These are phyloP conservation scores for Clarias laeviceps DNA, from an alignment of 2,797 vertebrate species.

Conservation along the genomic window DNA sequence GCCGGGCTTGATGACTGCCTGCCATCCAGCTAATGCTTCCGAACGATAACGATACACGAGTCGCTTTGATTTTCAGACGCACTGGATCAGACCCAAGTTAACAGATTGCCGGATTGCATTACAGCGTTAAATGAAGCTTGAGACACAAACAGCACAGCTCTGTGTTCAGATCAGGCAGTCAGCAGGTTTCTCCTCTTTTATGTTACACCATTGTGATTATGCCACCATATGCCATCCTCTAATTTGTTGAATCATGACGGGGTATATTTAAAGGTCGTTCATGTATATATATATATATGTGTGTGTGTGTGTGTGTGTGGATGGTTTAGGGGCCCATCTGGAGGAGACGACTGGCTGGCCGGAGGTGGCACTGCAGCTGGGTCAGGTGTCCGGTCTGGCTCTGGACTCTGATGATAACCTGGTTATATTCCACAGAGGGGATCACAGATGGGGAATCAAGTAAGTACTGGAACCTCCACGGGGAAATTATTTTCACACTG, in stretches of 20 bases:
- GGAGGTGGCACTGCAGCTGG: constrained; percentile 81
- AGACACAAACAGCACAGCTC: constrained; percentile 37
- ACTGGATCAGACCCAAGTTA: constrained; percentile 37
- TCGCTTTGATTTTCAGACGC: constrained; percentile 24
- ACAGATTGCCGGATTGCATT: constrained; percentile 37
- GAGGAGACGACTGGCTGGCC: constrained; percentile 86
- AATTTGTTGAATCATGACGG: constrained; percentile 14
- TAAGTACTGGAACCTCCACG: constrained; percentile 69
- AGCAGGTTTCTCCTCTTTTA: constrained; percentile 29
- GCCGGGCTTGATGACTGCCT: constrained; percentile 20
- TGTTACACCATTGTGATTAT: constrained; percentile 30
- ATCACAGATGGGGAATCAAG: constrained; percentile 87
- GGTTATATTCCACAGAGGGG: constrained; percentile 94
- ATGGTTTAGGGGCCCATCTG: constrained; percentile 80
- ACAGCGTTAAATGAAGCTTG: constrained; percentile 46
- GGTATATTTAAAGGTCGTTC: constrained; percentile 28
- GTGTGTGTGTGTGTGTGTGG: constrained; percentile 29
- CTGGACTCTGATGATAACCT: constrained; percentile 86
- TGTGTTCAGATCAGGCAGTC: constrained; percentile 33
- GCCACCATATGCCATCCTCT: constrained; percentile 36
- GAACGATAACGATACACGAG: background rate
- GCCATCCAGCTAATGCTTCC: constrained; percentile 22
- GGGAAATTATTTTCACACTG: background rate
- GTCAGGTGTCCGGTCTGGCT: constrained; percentile 93
- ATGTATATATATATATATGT: background rate